Percentiles rank a stretch among this genome's conserved stretches.
Conservation (phyloP, 1,140 invertebrate genomes). For the Drosophila tsacasi region DNA sequence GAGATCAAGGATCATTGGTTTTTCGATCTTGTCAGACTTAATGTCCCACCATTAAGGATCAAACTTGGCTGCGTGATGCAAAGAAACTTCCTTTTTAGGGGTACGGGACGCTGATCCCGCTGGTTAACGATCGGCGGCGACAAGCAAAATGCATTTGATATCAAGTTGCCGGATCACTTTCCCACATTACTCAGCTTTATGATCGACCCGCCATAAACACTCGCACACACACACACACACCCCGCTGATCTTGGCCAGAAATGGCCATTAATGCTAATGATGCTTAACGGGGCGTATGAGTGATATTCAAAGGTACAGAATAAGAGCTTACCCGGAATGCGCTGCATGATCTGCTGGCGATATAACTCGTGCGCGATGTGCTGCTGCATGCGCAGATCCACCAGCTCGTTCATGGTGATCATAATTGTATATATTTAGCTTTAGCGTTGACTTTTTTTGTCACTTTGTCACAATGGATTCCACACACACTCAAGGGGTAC, state of each 20-base stretch:
- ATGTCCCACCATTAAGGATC: constrained; percentile 25
- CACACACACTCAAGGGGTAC: constrained; percentile 34
- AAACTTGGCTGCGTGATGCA: constrained; percentile 4
- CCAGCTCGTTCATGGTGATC: constrained; percentile 84
- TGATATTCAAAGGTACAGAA: constrained; percentile 14
- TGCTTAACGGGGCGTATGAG: constrained; percentile 52
- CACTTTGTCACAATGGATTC: constrained; percentile 67
- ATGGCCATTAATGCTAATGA: constrained; percentile 70
- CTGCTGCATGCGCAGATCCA: constrained; percentile 84
- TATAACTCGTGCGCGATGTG: constrained; percentile 85
- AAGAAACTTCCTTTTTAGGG: constrained; percentile 13
- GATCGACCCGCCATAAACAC: constrained; percentile 48
- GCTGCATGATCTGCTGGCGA: constrained; percentile 85
- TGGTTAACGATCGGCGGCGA: constrained; percentile 48
- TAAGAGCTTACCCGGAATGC: constrained; percentile 80
- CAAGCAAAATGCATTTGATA: constrained; percentile 51
- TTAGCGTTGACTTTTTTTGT: constrained; percentile 36
- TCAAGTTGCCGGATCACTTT: constrained; percentile 49
- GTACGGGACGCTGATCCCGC: constrained; percentile 27
- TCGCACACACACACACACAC: constrained; percentile 19
- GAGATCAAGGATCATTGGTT: constrained; percentile 19
- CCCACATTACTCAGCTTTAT: constrained; percentile 76
- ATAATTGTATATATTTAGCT: constrained; percentile 56
- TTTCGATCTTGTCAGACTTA: constrained; percentile 4
- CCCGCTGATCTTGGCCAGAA: constrained; percentile 30